Evolutionary conservation across 2,888 invertebrate genomes (phyloP).

Genomic region (Rotaria sp.): DNA sequence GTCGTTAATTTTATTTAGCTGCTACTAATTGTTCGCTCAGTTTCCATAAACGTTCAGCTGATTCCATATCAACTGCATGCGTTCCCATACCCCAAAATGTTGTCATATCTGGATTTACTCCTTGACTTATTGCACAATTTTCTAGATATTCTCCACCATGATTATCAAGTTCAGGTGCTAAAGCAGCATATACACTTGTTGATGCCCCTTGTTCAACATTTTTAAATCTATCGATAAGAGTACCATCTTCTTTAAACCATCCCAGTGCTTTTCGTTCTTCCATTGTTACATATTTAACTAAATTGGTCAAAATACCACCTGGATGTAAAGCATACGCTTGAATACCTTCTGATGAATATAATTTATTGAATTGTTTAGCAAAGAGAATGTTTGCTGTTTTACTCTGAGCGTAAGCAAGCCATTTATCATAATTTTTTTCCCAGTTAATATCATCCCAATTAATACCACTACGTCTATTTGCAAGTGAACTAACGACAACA

Average conservation of each 20-base stretch:
- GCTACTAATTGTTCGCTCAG: background rate
- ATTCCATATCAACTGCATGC: constrained; percentile 3
- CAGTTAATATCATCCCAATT: constrained; percentile 28
- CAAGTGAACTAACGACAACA: background rate
- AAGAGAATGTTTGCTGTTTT: constrained; percentile 28
- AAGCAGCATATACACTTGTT: constrained; percentile 19
- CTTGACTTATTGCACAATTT: background rate
- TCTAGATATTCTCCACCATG: constrained; percentile 25
- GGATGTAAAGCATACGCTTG: constrained; percentile 21
- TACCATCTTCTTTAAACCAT: background rate
- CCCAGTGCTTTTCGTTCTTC: background rate
- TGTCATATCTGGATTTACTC: background rate
- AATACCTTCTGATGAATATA: constrained; percentile 12
- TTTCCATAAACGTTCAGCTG: constrained; percentile 19
- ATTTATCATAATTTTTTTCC: constrained; percentile 19
- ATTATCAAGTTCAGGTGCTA: constrained; percentile 16
- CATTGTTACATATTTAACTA: background rate
- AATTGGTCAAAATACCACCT: constrained; percentile 22
- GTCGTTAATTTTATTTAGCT: background rate
- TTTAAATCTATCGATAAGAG: background rate
- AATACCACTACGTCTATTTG: background rate
- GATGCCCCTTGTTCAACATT: constrained; percentile 32
- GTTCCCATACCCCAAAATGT: background rate
- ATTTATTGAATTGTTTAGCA: constrained; percentile 19
- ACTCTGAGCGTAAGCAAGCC: background rate